Base-by-base conservation (phyloP, 2,797 vertebrate species). In the Allobates femoralis region DNA sequence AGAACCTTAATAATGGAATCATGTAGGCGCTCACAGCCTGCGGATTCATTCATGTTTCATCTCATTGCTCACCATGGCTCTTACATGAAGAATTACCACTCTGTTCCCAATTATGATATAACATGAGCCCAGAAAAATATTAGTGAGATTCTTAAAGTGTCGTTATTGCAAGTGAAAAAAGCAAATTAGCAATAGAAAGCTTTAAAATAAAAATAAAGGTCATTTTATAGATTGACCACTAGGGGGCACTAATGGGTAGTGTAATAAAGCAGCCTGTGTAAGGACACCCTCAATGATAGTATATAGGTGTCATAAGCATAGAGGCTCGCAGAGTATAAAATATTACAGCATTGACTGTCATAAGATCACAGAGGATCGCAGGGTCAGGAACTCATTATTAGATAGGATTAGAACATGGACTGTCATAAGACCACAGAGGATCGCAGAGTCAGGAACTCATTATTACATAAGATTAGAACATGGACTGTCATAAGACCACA, bases 1-100 rank as follows among this genome's bases (percentile, higher is more conserved):
- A 32, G 37, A 18, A 10, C 3, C 11, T 73, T 46, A n/a, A 0
- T 18, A 37, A 15, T 14, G 3, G 32, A 37, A 69, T 37, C 23
- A 21, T 14, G 21, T 46, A 73, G 11, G 51, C 5, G n/a, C 15
- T 26, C 41, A 15, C 51, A 74, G 23, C 26, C 41, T n/a, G 4
- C n/a, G 30, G 46, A 28, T 14, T 30, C 71, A 75, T 76, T 41
- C 30, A 41, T 62, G n/a, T 16, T 55, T 34, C 80, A 82, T 82
- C 66, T 37, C 66, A 56, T 71, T 37, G 23, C 80, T 82, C 64
- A 26, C 50, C 55, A 15, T 58, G 32, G 11, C 10, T 15, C 30
- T 19, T 11, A 55, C 50, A 19, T 51, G 23, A 15, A 55, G 30
- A 16, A 34, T 56, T 16, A 73, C 75, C 1, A 11, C n/a, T 56